Conservation (phyloP, 2,888 invertebrate species). For the Cacoxenus indagator region DNA sequence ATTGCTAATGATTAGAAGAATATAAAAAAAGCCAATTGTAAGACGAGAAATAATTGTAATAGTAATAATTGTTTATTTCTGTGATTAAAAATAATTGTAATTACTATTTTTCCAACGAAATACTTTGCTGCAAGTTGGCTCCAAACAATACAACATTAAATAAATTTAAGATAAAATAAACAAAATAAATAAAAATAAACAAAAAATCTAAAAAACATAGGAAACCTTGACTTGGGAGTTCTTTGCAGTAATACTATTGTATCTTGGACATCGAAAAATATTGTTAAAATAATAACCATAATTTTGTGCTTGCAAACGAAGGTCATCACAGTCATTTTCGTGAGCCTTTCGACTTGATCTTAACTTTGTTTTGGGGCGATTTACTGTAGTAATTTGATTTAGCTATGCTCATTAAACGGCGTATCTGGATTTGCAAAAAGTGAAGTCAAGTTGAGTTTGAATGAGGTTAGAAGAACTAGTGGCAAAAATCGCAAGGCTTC, state of each 20-base stretch:
- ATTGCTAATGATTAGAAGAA: too few species aligned
- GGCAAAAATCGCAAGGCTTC: slow-evolving; percentile 1
- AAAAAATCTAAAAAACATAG: neutral
- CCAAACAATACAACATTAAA: slow-evolving; percentile 4
- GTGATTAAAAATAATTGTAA: slow-evolving; percentile 10
- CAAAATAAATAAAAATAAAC: too few species aligned
- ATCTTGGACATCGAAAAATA: neutral
- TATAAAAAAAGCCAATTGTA: neutral
- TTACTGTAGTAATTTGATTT: slow-evolving; percentile 41
- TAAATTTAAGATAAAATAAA: neutral
- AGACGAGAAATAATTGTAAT: neutral
- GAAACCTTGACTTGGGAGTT: slow-evolving; percentile 1
- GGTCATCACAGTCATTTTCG: neutral
- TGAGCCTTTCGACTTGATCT: neutral
- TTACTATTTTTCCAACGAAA: neutral
- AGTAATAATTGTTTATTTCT: neutral
- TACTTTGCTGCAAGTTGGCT: neutral
- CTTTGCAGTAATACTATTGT: neutral
- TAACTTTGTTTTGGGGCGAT: slow-evolving; percentile 40
- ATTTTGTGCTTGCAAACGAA: neutral
- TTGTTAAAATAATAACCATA: neutral
- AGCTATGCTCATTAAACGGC: slow-evolving; percentile 52
- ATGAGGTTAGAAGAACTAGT: neutral
- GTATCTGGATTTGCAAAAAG: slow-evolving; percentile 4
- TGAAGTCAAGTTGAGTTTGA: neutral